phyloP scores from a whole-genome alignment of 2,113 vertebrate genomes.

The Dipodomys merriami region DNA sequence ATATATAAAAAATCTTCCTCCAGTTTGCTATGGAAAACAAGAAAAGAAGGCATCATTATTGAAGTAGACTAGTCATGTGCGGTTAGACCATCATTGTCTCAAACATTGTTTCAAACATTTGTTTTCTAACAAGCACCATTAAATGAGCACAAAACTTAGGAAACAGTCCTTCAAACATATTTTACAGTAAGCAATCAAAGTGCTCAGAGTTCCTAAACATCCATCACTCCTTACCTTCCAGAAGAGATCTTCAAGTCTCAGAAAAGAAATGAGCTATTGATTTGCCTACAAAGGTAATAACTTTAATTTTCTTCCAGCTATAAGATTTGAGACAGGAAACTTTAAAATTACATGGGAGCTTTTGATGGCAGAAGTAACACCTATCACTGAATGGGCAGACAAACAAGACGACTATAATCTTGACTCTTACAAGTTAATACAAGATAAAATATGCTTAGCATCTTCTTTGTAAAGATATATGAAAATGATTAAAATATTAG shows the following conservation, averaged over 20 bases:
- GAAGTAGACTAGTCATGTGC: not conserved
- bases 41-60: slow-evolving; percentile 33
- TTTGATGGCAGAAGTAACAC: not conserved
- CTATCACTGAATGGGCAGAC: not conserved
- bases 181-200: not conserved
- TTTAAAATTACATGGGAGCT: not conserved
- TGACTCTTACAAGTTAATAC: slow-evolving; percentile 12
- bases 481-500: not conserved
- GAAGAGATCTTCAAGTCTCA: not conserved
- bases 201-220: not conserved
- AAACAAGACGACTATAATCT: not conserved
- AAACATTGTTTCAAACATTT: not conserved
- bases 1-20: slow-evolving; percentile 98
- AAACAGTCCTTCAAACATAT: not conserved
- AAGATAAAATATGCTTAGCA: not conserved
- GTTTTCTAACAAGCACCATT: not conserved
- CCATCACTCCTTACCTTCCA: not conserved
- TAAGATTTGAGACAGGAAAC: not conserved
- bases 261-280: not conserved
- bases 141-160: slow-evolving; percentile 31
- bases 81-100: not conserved
- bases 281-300: not conserved
- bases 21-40: slow-evolving; percentile 90
- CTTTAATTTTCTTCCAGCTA: slow-evolving; percentile 30
- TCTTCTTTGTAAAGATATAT: not conserved